These are phyloP conservation scores for Piscicola geometra DNA, from an alignment of 2,888 invertebrate genomes.

Conservation along the genomic window DNA sequence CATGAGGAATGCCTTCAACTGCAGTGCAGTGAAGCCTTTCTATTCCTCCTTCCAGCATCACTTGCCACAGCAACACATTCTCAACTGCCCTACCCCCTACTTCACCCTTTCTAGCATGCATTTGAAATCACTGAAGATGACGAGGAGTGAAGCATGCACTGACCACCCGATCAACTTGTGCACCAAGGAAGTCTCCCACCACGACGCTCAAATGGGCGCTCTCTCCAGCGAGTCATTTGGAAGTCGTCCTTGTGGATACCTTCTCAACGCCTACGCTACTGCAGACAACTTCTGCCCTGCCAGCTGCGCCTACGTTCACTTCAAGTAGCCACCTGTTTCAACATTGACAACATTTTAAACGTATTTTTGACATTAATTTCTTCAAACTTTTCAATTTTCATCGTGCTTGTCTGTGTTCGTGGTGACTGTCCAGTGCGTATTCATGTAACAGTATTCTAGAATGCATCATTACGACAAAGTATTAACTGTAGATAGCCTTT, in stretches of 20 bases:
- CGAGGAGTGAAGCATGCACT: neutral
- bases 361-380: neutral
- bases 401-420: neutral
- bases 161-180: neutral
- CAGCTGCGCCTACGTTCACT: too few species aligned
- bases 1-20: neutral
- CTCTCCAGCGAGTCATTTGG: neutral
- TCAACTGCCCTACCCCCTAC: neutral
- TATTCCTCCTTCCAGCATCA: neutral
- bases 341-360: too few species aligned
- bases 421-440: neutral
- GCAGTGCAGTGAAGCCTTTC: neutral
- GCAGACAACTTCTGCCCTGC: neutral
- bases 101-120: neutral
- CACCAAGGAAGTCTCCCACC: neutral
- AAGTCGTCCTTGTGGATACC: neutral
- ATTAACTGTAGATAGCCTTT: conserved; percentile 6
- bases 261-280: neutral
- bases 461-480: neutral
- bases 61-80: neutral
- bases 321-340: neutral
- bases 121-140: neutral
- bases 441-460: neutral
- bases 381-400: neutral
- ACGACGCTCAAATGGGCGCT: neutral